Evolutionary conservation across 2,888 invertebrate species (phyloP), one percentile per base, ranked within the genome.

Genomic region (Lepidochrysops patricia): DNA sequence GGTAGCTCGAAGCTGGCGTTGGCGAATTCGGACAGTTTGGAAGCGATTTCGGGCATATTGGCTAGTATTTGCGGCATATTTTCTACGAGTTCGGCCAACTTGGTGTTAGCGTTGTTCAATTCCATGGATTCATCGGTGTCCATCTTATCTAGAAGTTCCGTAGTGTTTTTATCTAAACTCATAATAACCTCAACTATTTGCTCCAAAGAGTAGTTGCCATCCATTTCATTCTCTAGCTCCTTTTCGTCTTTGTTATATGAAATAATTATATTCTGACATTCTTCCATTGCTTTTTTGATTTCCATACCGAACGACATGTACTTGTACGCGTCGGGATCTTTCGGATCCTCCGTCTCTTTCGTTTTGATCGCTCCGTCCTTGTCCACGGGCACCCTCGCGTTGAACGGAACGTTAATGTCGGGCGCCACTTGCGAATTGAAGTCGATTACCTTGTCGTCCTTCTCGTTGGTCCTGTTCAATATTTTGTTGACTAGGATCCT

Each of bases 211-310:
- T 84, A 61, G 0, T 77, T 74, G 0, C 75, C 76, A 0, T 81
- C 76, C 1, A 68, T 57, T 0, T 68, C 61, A 1, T 68, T 75
- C 0, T 65, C 72, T 0, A 73, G 72, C 0, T 77, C 77, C 0
- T 73, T 77, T 0, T 73, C 76, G 0, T 76, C 71, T 7, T 77
- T 79, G 64, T 82, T 84, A 23, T 84, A 86, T 0, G 86, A 83
- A 52, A 85, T 84, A 1, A 88, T 88, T 19, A 88, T 85, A 65
- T 85, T 84, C 70, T 88, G 86, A 63, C 88, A 87, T 43, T 88
- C 87, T 60, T 88, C 89, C 84, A 89, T 86, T 0, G 87, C 87
- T 64, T 84, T 87, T 62, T 87, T 89, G 4, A 89, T 84, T 71
- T 88, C 86, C 25, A 87, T 34, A 0, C 89, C 86, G 26, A 87